Evolutionary conservation across 2,888 invertebrate genomes (phyloP), one percentile per base, ranked within the genome.

Genomic region (Escarpia spicata): DNA sequence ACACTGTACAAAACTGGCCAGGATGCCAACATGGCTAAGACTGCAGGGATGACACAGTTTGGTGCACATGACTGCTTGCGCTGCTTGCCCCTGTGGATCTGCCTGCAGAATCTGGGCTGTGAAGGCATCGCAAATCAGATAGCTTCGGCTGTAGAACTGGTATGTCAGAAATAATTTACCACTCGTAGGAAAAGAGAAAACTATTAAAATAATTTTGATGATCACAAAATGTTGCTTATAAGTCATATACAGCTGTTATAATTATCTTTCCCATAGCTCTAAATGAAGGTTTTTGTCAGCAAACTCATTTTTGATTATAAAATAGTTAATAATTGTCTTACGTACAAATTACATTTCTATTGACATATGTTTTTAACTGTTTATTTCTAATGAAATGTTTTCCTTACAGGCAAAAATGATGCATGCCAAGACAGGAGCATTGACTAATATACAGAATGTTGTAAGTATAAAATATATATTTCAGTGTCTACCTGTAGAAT

Each of bases 51-150:
- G 93, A 97, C 97, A 95, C 96, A 97, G 4, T 97, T 97, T 94
- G 97, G 97, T 75, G 95, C 97, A 12, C 96, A 97, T 8, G 96
- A 97, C 93, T 97, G 98, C 91, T 97, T 98, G 91, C 97, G 98
- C 75, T 98, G 98, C 89, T 97, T 99, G 93, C 98, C 99, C 2
- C 97, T 99, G 92, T 99, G 99, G 99, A 97, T 98, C 44, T 97
- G 98, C 92, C 96, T 98, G 92, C 96, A 97, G 96, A 96, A 96
- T 93, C 95, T 97, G 12, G 97, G 97, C 3, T 96, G 98, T 75
- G 98, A 98, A 93, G 97, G 97, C 0, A 97, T 99, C 26, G 97
- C 98, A 92, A 97, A 97, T 89, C 97, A 98, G 44, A 97, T 99
- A 93, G 97, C 97, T 94, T 97, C 97, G 94, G 98, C 98, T 94